Percentiles rank a stretch among this genome's conserved stretches.
Evolutionary conservation across 1,140 invertebrate genomes (phyloP).

Genomic region (Maconellicoccus hirsutus): DNA sequence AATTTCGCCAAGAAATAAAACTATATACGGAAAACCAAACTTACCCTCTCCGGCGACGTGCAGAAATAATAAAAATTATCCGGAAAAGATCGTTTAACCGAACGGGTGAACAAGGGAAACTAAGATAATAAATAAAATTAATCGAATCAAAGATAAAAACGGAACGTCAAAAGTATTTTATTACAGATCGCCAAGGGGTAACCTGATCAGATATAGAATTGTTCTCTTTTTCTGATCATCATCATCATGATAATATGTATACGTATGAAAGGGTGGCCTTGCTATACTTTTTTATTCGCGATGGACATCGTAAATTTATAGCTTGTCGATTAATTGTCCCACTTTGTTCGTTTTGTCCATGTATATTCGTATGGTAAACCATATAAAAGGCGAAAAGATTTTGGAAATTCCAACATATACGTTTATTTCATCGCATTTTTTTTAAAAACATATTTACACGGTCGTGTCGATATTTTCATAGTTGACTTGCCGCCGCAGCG

Average conservation of each 20-base stretch:
- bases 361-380: too few species aligned
- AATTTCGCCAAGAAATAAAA: too few species aligned
- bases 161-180: slow-evolving; percentile 9
- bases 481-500: too few species aligned
- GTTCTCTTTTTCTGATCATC: neutral
- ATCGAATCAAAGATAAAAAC: slow-evolving; percentile 9
- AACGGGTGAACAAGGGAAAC: neutral
- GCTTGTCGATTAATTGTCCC: slow-evolving; percentile 2
- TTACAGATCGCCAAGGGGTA: neutral
- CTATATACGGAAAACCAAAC: neutral
- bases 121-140: neutral
- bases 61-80: neutral
- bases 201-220: neutral
- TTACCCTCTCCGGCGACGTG: neutral
- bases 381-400: too few species aligned
- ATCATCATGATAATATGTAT: neutral
- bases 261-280: slow-evolving; percentile 1
- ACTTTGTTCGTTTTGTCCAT: neutral
- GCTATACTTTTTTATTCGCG: neutral
- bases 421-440: too few species aligned
- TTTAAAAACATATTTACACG: too few species aligned
- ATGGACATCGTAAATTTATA: neutral
- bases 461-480: too few species aligned
- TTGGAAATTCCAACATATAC: too few species aligned
- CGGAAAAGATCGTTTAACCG: neutral